Base-by-base conservation (phyloP, 2,888 invertebrate genomes). In the Leptinotarsa rubiginosa region DNA sequence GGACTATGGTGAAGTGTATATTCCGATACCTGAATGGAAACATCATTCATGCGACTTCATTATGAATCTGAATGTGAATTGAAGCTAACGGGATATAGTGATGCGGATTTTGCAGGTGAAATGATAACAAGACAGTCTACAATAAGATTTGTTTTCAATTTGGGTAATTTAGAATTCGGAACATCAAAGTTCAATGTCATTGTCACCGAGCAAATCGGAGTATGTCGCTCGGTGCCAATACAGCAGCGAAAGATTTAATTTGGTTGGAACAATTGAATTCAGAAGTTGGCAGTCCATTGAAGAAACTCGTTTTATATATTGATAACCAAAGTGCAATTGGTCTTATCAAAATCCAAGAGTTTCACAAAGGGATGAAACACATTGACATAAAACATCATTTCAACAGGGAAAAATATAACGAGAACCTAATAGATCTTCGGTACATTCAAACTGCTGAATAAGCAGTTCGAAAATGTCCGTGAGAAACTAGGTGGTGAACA, bases 221-320 rank as follows among this genome's bases (percentile, higher is more conserved):
- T 64, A 64, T 31, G 41, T 64, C 15, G 64, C 41, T 64, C 15
- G 64, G 18, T n/a, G 64, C 64, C 13, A 64, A 41, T 64, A 64
- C 64, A 25, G 64, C 64, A 25, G 41, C 41, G 10, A 64, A 64
- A 31, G 64, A 64, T 41, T 64, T 64, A 31, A 64, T 64, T 25
- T 64, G 64, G 22, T 22, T 25, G 64, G 41, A 64, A 41, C 25
- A n/a, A 4, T 25, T 25, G 4, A 25, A 31, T 64, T 12, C 16
- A 31, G 31, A 25, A 25, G 4, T 64, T 64, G 64, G 16, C 2
- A 25, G 64, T 15, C 4, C 12, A 4, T 25, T 64, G 64, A 25
- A 64, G 15, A 4, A 16, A 64, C 64, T 31, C 22, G n/a, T 25
- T 25, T 64, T 64, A 16, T 64, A 31, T 25, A 31, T 64, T 64